A percentile compares a stretch with the other conserved stretches of the same genome.
Conservation (phyloP, 2,888 invertebrate genomes). For the Gerris lacustris region DNA sequence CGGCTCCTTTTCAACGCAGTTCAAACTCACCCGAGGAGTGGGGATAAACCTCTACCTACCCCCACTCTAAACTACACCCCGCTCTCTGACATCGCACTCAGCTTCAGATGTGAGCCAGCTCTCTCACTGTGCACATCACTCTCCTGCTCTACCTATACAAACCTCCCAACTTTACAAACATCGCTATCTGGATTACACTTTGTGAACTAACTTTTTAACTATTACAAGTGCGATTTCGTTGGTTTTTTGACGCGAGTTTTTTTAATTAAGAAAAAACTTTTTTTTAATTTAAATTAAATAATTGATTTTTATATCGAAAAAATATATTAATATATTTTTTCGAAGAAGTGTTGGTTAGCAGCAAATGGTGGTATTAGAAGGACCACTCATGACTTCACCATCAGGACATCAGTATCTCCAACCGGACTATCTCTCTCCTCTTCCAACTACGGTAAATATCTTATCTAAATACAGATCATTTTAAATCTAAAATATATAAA, state of each 20-base stretch:
- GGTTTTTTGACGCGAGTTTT: no score
- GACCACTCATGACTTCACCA: conserved; percentile 62
- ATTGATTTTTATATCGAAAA: no score
- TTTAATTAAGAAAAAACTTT: no score
- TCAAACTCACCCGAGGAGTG: neutral
- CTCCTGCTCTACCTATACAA: neutral
- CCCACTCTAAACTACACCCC: neutral
- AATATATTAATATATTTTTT: no score
- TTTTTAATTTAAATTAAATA: no score
- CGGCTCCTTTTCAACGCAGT: conserved; percentile 2
- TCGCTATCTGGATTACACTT: conserved; percentile 1
- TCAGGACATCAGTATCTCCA: conserved; percentile 85
- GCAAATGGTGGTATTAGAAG: conserved; percentile 24
- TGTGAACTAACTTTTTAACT: neutral
- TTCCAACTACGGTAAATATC: conserved; percentile 82
- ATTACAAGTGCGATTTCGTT: no score
- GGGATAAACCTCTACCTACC: neutral
- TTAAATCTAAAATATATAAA: neutral
- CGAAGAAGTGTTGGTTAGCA: conserved; percentile 38
- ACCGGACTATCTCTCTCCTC: conserved; percentile 88
- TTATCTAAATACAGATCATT: neutral
- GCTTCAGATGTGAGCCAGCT: neutral
- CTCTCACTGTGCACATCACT: neutral
- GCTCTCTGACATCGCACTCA: neutral
- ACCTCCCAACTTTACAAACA: neutral